These are phyloP conservation scores for Adoxophyes honmai DNA, from an alignment of 1,140 invertebrate species.

Conservation along the genomic window DNA sequence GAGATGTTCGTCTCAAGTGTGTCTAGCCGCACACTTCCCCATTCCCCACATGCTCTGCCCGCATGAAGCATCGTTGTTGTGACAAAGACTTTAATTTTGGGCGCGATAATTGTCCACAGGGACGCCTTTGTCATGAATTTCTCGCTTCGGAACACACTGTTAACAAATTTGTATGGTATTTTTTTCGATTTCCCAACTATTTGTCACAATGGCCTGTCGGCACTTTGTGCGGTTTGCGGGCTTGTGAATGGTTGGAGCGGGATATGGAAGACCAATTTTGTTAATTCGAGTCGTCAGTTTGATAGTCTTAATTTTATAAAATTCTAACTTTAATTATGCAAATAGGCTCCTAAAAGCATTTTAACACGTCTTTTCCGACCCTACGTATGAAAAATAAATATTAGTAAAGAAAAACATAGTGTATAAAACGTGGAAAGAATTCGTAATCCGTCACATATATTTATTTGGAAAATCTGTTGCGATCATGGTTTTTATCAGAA, in stretches of 20 bases:
- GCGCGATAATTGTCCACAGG: slow-evolving; percentile 47
- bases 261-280: not conserved
- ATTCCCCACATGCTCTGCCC: not conserved
- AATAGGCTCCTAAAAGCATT: too few species aligned
- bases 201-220: slow-evolving; percentile 11
- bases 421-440: too few species aligned
- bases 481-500: too few species aligned
- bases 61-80: slow-evolving; percentile 20
- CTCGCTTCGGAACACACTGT: slow-evolving; percentile 48
- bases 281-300: too few species aligned
- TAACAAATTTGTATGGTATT: slow-evolving; percentile 32
- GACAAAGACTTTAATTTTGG: slow-evolving; percentile 49
- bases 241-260: not conserved
- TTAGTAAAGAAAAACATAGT: too few species aligned
- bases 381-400: too few species aligned
- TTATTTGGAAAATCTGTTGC: too few species aligned
- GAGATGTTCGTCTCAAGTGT: too few species aligned
- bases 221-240: not conserved
- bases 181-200: slow-evolving; percentile 19
- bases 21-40: not conserved
- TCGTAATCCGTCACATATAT: too few species aligned
- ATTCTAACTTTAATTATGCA: too few species aligned
- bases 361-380: too few species aligned
- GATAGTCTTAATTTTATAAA: too few species aligned
- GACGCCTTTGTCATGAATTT: slow-evolving; percentile 48